phyloP scores from a whole-genome alignment of 1,140 invertebrate genomes.

The Goniozus legneri region DNA sequence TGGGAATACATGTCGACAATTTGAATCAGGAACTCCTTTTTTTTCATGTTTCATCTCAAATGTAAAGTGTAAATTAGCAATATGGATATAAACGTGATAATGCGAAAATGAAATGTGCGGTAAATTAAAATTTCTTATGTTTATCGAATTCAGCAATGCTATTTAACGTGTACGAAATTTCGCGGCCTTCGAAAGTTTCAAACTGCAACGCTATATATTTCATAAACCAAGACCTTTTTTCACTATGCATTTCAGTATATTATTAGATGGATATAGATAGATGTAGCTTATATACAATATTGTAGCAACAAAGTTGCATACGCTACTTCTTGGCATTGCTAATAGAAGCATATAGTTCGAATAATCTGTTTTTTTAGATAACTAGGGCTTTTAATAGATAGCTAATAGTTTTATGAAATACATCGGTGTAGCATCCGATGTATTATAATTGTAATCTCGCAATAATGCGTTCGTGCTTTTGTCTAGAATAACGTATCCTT shows the following conservation, averaged over 20 bases:
- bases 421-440: conserved; percentile 23
- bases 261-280: conserved; percentile 35
- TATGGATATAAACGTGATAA: neutral
- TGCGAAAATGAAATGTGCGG: too few species aligned
- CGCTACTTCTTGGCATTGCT: conserved; percentile 36
- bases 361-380: conserved; percentile 37
- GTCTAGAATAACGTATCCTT: conserved; percentile 30
- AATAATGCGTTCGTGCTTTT: conserved; percentile 3
- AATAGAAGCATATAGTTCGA: conserved; percentile 40
- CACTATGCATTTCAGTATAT: conserved; percentile 33
- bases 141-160: neutral
- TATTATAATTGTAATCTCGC: neutral
- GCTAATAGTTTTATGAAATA: conserved; percentile 36
- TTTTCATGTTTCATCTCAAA: neutral
- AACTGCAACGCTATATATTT: conserved; percentile 10
- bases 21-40: neutral
- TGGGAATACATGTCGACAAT: neutral
- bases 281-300: conserved; percentile 36
- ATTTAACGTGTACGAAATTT: neutral
- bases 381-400: conserved; percentile 36
- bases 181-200: conserved; percentile 2
- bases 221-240: conserved; percentile 26
- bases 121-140: neutral
- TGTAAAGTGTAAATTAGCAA: neutral
- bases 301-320: conserved; percentile 26